Percentiles rank a stretch among this genome's conserved stretches.
phyloP scores from a whole-genome alignment of 2,113 vertebrate genomes.

The Pygoscelis antarcticus region DNA sequence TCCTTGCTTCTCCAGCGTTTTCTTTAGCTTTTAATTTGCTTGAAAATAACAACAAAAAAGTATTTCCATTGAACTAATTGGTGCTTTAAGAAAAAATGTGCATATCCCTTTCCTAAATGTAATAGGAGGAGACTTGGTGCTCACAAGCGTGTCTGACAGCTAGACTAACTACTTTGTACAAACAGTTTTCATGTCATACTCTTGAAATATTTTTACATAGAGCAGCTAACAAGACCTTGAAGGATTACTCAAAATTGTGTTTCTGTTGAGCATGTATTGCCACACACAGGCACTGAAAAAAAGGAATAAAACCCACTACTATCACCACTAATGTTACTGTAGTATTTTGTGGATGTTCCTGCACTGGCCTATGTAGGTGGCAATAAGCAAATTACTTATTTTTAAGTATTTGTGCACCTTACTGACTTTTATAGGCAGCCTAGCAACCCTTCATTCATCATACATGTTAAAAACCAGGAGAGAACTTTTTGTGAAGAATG shows the following conservation, averaged over 20 bases:
- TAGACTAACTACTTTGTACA: background rate
- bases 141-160: background rate
- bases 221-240: constrained; percentile 17
- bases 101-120: background rate
- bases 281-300: background rate
- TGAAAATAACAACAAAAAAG: background rate
- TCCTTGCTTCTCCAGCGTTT: background rate
- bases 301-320: background rate
- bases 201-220: constrained; percentile 22
- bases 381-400: background rate
- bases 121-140: background rate
- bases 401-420: background rate
- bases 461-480: background rate
- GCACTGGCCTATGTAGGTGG: background rate
- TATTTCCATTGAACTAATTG: background rate
- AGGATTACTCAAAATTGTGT: background rate
- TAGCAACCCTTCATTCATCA: background rate
- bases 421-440: background rate
- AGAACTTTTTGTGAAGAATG: background rate
- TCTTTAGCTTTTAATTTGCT: constrained; percentile 15
- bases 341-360: background rate
- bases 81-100: background rate
- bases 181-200: background rate
- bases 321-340: background rate
- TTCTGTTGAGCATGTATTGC: background rate